A percentile compares a stretch with the other conserved stretches of the same genome.
These are phyloP conservation scores for Ochropleura plecta DNA, from an alignment of 2,888 invertebrate species.

Conservation along the genomic window DNA sequence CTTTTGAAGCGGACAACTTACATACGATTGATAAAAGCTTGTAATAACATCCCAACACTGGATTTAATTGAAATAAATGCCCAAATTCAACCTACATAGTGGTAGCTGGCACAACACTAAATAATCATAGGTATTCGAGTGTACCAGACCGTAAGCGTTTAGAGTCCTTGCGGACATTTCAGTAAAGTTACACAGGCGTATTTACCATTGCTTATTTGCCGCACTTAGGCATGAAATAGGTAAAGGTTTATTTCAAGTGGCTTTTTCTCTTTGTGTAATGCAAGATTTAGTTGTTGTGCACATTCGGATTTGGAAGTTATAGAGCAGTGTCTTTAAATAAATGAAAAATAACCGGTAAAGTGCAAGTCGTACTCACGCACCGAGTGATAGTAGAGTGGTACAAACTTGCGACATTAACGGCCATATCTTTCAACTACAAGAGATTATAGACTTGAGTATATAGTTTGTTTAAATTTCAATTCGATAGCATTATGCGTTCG, in stretches of 20 bases:
- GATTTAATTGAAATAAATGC: conserved; percentile 5
- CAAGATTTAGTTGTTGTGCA: conserved; percentile 16
- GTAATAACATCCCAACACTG: not conserved
- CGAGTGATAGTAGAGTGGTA: too few species aligned
- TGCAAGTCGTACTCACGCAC: too few species aligned
- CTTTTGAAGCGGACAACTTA: not conserved
- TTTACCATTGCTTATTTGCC: conserved; percentile 41
- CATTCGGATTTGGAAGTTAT: not conserved
- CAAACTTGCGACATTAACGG: too few species aligned
- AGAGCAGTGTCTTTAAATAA: not conserved
- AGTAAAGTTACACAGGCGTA: conserved; percentile 10
- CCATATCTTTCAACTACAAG: too few species aligned
- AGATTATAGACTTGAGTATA: too few species aligned
- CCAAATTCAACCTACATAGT: not conserved
- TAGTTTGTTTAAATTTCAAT: too few species aligned
- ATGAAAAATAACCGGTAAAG: too few species aligned
- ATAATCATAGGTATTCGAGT: conserved; percentile 15
- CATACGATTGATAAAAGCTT: not conserved
- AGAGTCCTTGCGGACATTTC: conserved; percentile 25
- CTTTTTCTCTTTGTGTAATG: not conserved
- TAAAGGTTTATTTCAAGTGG: conserved; percentile 16
- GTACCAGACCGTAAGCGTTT: conserved; percentile 41
- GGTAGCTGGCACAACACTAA: not conserved
- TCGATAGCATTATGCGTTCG: too few species aligned
- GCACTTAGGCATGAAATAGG: not conserved